phyloP scores from a whole-genome alignment of 2,888 invertebrate genomes.

The Gerris lacustris region DNA sequence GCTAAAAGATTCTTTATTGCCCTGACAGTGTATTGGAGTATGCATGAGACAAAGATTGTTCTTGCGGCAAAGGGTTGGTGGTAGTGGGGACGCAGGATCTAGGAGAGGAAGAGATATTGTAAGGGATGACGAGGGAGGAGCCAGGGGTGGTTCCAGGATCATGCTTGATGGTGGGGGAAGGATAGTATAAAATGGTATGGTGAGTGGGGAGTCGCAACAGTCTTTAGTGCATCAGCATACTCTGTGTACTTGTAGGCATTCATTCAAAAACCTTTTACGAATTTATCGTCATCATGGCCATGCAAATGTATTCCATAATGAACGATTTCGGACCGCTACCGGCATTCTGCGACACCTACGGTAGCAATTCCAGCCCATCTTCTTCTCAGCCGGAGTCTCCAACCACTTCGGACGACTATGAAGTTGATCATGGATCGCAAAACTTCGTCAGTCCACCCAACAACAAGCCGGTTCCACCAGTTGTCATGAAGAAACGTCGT shows the following conservation, averaged over 20 bases:
- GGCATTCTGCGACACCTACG: constrained; percentile 6
- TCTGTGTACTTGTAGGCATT: too few relatives aligned
- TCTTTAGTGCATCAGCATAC: not conserved
- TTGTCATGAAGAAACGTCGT: constrained; percentile 67
- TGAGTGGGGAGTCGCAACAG: not conserved
- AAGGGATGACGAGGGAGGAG: not conserved
- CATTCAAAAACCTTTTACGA: not conserved
- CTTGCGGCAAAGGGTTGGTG: too few relatives aligned
- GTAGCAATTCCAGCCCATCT: not conserved
- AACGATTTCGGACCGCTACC: constrained; percentile 1
- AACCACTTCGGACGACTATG: constrained; percentile 22
- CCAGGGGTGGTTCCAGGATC: not conserved
- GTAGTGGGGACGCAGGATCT: too few relatives aligned
- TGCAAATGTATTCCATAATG: not conserved
- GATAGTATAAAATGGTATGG: not conserved
- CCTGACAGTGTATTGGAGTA: too few relatives aligned
- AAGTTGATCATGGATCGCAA: constrained; percentile 28
- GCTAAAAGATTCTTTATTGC: too few relatives aligned
- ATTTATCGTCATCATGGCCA: not conserved
- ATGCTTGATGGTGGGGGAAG: not conserved
- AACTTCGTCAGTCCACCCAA: constrained; percentile 21
- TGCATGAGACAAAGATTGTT: too few relatives aligned
- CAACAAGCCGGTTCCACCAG: constrained; percentile 57
- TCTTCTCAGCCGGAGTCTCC: constrained; percentile 17
- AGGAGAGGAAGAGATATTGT: not conserved